phyloP scores from a whole-genome alignment of 1,140 invertebrate species.

The Drosophila eugracilis region DNA sequence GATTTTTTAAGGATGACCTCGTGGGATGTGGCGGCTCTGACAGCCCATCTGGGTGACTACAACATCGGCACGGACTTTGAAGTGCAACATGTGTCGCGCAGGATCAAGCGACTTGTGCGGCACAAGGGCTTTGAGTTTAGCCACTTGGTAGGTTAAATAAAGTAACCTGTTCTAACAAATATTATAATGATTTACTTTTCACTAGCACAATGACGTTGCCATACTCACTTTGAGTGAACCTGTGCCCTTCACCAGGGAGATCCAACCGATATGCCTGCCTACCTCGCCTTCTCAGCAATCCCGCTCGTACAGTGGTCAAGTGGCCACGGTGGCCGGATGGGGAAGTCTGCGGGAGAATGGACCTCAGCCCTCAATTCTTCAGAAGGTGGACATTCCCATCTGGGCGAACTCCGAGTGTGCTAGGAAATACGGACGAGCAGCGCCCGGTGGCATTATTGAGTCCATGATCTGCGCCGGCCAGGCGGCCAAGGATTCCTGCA shows the following conservation, averaged over 20 bases:
- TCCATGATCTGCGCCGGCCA: constrained; percentile 94
- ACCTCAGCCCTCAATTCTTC: constrained; percentile 91
- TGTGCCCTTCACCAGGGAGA: constrained; percentile 90
- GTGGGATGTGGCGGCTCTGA: constrained; percentile 93
- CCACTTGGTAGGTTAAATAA: constrained; percentile 89
- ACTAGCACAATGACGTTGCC: constrained; percentile 93
- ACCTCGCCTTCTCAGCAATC: constrained; percentile 85
- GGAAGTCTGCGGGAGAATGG: constrained; percentile 87
- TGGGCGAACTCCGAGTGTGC: constrained; percentile 93
- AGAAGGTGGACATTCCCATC: constrained; percentile 93
- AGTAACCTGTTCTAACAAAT: too few species aligned
- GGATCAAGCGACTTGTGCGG: constrained; percentile 92
- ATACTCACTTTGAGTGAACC: constrained; percentile 92
- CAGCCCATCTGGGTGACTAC: constrained; percentile 92
- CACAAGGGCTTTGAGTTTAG: constrained; percentile 93
- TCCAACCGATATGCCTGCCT: constrained; percentile 94
- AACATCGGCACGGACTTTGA: constrained; percentile 91
- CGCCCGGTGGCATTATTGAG: constrained; percentile 94
- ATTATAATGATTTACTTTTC: too few species aligned
- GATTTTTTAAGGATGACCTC: constrained; percentile 91
- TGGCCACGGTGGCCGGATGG: constrained; percentile 94
- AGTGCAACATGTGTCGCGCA: constrained; percentile 90
- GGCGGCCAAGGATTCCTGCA: constrained; percentile 93
- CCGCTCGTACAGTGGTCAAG: constrained; percentile 88
- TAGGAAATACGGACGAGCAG: constrained; percentile 92